A percentile compares a stretch with the other conserved stretches of the same genome.
These are phyloP conservation scores for Euplexia lucipara DNA, from an alignment of 2,888 invertebrate genomes.

Conservation along the genomic window DNA sequence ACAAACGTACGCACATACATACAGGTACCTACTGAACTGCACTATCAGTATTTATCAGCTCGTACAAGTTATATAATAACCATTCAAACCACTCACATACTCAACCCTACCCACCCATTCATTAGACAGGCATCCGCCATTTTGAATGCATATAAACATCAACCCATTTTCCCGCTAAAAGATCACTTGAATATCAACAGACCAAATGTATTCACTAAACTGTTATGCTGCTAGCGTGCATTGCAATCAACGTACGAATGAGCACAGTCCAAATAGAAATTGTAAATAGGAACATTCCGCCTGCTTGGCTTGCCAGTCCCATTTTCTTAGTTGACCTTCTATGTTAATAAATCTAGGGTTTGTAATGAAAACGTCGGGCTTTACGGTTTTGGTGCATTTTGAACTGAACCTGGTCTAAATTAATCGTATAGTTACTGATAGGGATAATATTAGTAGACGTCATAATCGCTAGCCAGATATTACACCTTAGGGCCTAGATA, in stretches of 20 bases:
- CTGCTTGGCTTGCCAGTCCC: conserved; percentile 73
- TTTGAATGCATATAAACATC: conserved; percentile 66
- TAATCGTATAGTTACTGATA: not conserved
- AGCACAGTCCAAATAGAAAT: conserved; percentile 71
- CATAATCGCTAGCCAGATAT: not conserved
- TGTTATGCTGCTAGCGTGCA: conserved; percentile 51
- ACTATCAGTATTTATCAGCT: not conserved
- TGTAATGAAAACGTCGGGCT: conserved; percentile 80
- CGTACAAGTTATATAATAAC: not conserved
- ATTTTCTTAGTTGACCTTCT: conserved; percentile 82
- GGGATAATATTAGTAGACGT: not conserved
- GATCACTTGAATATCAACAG: conserved; percentile 66
- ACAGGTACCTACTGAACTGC: not conserved
- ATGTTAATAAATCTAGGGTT: conserved; percentile 76
- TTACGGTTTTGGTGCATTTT: conserved; percentile 67
- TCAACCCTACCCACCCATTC: conserved; percentile 14
- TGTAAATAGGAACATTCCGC: conserved; percentile 72
- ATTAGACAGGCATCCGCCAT: conserved; percentile 45
- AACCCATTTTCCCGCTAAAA: conserved; percentile 54
- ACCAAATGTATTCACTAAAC: conserved; percentile 64
- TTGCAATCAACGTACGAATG: conserved; percentile 60
- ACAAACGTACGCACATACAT: too few relatives aligned
- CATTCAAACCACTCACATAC: not conserved
- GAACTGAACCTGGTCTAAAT: conserved; percentile 1
- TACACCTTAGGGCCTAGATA: too few relatives aligned